Base-by-base conservation (phyloP, 2,888 invertebrate genomes). In the Tetrapedia diversipes region DNA sequence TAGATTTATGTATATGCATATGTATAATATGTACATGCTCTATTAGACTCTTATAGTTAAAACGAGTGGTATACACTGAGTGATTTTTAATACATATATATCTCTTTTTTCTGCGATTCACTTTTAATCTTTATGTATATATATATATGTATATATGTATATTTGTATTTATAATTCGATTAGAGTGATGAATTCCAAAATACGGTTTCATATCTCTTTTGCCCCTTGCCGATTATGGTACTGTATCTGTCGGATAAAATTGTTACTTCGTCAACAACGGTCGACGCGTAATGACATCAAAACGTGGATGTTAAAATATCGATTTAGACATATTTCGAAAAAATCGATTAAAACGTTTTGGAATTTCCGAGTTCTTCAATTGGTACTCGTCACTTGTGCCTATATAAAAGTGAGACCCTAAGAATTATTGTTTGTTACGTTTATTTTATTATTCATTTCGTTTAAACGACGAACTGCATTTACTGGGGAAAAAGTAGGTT, bases 11-110 rank as follows among this genome's bases (percentile, higher is more conserved):
- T 71, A 60, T 78, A 45, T 59, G 56, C 60, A 51, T 69, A 59
- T 63, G 37, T 79, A 67, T 79, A 79, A 66, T 79, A 79, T 79
- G 66, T 79, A 79, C 79, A 79, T 24, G 68, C 32, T 63, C 59
- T 78, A 59, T 69, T 34, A 51, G 63, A 79, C 51, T 72, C 54
- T 70, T 66, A 70, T 2, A 53, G 32, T 61, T 75, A 68, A 75
- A 77, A 75, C 70, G 77, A 64, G 53, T 53, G 76, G 65, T 69
- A 75, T 68, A 72, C 73, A 75, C 60, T 65, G 47, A 70, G 53
- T 53, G 72, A 71, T 64, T 59, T 34, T 24, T 61, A 56, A 29
- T 47, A 68, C 54, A 68, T 74, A 56, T 66, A 64, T 71, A 51
- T 45, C n/a, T 57, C 19, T 57, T 34, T 54, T 24, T 41, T 61